Percentiles rank a stretch among this genome's conserved stretches.
Conservation (phyloP, 2,888 invertebrate genomes). For the Muscina levida region DNA sequence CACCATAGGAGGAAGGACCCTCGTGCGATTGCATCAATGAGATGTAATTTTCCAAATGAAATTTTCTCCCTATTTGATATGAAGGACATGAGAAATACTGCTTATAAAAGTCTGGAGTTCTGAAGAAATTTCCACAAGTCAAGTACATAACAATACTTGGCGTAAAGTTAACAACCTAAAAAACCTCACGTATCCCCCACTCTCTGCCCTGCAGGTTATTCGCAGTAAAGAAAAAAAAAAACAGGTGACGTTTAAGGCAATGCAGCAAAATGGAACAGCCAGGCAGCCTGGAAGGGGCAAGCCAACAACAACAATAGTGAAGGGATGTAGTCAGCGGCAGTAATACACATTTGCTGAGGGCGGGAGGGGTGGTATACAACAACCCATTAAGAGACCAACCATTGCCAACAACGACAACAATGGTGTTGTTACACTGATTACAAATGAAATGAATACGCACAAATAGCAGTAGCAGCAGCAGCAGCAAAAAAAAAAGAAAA, state of each 20-base stretch:
- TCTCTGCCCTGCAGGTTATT: neutral
- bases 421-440: constrained; percentile 29
- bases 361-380: too few species aligned
- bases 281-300: neutral
- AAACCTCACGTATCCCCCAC: neutral
- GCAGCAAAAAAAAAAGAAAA: neutral
- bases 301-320: too few species aligned
- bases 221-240: too few species aligned
- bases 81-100: neutral
- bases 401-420: constrained; percentile 3
- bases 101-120: constrained; percentile 63
- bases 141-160: constrained; percentile 68
- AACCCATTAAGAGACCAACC: neutral
- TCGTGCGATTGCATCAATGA: too few species aligned
- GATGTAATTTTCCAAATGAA: neutral
- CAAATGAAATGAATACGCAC: constrained; percentile 35
- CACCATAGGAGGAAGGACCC: too few species aligned
- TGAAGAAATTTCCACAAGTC: constrained; percentile 65
- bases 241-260: neutral
- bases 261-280: neutral
- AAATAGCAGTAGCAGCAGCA: constrained; percentile 16
- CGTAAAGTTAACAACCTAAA: constrained; percentile 39
- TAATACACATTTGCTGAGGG: too few species aligned
- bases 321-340: too few species aligned
- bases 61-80: neutral